phyloP scores from a whole-genome alignment of 2,113 vertebrate species.

The Takifugu bimaculatus region DNA sequence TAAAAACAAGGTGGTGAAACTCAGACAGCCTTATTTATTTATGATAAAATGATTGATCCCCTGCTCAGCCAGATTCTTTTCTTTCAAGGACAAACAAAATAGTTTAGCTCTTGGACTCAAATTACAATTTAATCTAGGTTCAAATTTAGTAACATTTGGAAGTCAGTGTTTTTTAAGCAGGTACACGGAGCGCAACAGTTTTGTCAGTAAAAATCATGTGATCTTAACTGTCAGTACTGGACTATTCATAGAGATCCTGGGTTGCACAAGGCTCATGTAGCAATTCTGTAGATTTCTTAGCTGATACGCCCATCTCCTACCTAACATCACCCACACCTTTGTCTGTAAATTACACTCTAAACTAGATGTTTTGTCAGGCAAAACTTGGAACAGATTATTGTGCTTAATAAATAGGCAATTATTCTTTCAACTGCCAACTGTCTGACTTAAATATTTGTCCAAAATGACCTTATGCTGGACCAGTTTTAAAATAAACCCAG shows the following conservation, averaged over 20 bases:
- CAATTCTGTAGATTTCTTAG: conserved; percentile 35
- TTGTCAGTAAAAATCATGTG: conserved; percentile 28
- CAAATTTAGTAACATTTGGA: no score
- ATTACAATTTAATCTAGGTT: no score
- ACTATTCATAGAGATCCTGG: conserved; percentile 70
- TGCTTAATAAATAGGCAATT: no score
- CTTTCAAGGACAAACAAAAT: no score
- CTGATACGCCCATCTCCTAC: conserved; percentile 8
- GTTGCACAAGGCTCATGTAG: conserved; percentile 65
- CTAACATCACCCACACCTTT: not conserved
- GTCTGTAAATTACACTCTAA: not conserved
- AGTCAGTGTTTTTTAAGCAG: no score
- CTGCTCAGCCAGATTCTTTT: no score
- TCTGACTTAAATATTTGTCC: not conserved
- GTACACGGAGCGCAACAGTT: no score
- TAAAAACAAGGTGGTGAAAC: conserved; percentile 6
- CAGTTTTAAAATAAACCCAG: not conserved
- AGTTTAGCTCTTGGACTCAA: no score
- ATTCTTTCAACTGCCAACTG: no score
- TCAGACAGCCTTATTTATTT: not conserved
- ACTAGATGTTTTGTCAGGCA: no score
- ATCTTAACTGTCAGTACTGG: conserved; percentile 53
- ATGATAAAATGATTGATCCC: not conserved
- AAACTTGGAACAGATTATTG: no score
- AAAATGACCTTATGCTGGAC: conserved; percentile 1